Base-by-base conservation (phyloP, 2,888 invertebrate species). In the Xestia rhomboidea region DNA sequence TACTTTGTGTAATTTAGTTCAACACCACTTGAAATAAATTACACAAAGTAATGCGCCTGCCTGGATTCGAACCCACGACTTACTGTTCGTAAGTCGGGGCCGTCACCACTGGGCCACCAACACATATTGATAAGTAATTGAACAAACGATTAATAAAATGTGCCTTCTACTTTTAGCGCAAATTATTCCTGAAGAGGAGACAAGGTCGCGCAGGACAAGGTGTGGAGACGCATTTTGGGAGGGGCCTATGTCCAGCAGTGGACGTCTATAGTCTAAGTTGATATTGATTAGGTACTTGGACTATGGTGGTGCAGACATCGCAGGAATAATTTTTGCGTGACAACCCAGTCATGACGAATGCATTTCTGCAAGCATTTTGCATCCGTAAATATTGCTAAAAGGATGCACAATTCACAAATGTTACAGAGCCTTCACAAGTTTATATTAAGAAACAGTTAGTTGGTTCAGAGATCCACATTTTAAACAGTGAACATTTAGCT, bases 401-500 rank as follows among this genome's bases (percentile, higher is more conserved):
- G 30, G 6, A 49, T 83, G 13, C 24, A 41, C 51, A 57, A 63
- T 51, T 34, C 51, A 57, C 62, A 70, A 27, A 51, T 51, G 68
- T 73, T 63, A 57, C 49, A 80, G 57, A 64, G 27, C 8, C 62
- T 41, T 27, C 27, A 57, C 41, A 66, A 60, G 41, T 27, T 70
- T 63, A 34, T 57, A 69, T 77, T 70, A 51, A 46, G 49, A 44
- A 71, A 64, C 18, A 8, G 54, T 67, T 63, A 8, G 49, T 57
- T 38, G 8, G 62, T 71, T 67, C 57, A 62, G 21, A 63, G 63
- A 68, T 69, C 51, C 38, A 44, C 67, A 30, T 67, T 76, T 68
- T 11, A 67, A 68, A 62, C 72, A 79, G 68, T 67, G 41, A 57
- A 57, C 85, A 87, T 77, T 88, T 77, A 54, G 64, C 44, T 74